Percentiles rank a stretch among this genome's conserved stretches.
phyloP scores from a whole-genome alignment of 2,888 invertebrate species.

The Eutolmus rufibarbis region DNA sequence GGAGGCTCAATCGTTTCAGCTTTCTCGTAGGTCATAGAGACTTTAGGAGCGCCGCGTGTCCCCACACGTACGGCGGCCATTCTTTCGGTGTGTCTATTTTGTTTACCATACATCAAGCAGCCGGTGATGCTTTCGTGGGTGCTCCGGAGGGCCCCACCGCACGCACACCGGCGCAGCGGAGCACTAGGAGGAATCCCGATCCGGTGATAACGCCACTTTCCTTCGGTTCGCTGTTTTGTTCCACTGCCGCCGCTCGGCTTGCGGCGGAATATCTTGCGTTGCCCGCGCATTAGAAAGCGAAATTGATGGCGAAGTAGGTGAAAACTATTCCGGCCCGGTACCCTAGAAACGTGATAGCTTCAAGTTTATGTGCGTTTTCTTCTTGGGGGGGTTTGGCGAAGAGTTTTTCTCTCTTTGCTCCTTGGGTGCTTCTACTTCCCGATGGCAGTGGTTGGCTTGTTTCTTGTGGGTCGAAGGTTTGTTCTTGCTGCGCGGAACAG shows the following conservation, averaged over 20 bases:
- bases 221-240: not conserved
- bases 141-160: not conserved
- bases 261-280: not conserved
- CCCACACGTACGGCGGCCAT: not conserved
- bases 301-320: conserved; percentile 21
- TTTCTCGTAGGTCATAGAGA: not conserved
- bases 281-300: conserved; percentile 37
- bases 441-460: not conserved
- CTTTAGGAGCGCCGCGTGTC: not conserved
- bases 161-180: not conserved
- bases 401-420: not conserved
- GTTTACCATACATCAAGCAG: not conserved
- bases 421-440: not conserved
- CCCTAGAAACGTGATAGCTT: conserved; percentile 29
- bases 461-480: not conserved
- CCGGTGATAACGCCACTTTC: not conserved
- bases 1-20: not conserved
- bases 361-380: not conserved
- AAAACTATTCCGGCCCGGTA: conserved; percentile 35
- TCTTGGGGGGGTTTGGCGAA: not conserved
- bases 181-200: not conserved
- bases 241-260: not conserved
- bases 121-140: not conserved
- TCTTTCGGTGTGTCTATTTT: conserved; percentile 1
- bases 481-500: not conserved